Percentiles rank a stretch among this genome's conserved stretches.
These are phyloP conservation scores for Chironomus striatipennis DNA, from an alignment of 1,140 invertebrate genomes.

Conservation along the genomic window DNA sequence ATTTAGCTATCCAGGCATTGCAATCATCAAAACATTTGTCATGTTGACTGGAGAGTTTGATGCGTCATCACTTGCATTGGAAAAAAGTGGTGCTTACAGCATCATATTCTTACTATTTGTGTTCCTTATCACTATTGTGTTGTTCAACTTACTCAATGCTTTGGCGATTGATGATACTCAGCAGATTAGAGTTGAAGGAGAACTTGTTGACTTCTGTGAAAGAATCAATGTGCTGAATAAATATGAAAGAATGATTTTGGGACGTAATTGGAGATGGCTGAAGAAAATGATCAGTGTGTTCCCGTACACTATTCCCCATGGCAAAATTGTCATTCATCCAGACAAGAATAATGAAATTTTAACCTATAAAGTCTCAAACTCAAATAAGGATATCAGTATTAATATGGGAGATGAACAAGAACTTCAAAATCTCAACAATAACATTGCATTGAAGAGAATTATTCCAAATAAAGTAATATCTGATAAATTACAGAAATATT, in stretches of 20 bases:
- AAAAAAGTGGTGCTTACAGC: slow-evolving; percentile 50
- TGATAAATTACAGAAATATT: background rate
- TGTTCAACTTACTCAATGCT: slow-evolving; percentile 73
- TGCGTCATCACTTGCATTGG: slow-evolving; percentile 62
- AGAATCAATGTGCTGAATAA: background rate
- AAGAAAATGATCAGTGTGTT: background rate
- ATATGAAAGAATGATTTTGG: background rate
- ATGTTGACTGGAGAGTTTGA: slow-evolving; percentile 81
- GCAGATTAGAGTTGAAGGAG: background rate
- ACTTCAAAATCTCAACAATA: background rate
- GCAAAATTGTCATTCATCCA: background rate
- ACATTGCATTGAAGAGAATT: background rate
- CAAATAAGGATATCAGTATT: background rate
- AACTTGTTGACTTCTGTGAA: background rate
- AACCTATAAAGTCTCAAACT: background rate
- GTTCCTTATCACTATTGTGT: slow-evolving; percentile 67
- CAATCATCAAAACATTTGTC: slow-evolving; percentile 69
- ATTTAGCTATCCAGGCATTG: slow-evolving; percentile 53
- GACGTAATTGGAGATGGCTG: background rate
- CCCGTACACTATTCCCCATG: background rate
- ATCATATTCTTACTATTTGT: slow-evolving; percentile 68
- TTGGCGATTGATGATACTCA: slow-evolving; percentile 61
- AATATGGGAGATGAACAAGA: background rate
- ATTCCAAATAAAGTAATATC: background rate
- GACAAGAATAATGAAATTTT: background rate